Base-by-base conservation (phyloP, 2,888 invertebrate species). In the Drosophila quinaria region DNA sequence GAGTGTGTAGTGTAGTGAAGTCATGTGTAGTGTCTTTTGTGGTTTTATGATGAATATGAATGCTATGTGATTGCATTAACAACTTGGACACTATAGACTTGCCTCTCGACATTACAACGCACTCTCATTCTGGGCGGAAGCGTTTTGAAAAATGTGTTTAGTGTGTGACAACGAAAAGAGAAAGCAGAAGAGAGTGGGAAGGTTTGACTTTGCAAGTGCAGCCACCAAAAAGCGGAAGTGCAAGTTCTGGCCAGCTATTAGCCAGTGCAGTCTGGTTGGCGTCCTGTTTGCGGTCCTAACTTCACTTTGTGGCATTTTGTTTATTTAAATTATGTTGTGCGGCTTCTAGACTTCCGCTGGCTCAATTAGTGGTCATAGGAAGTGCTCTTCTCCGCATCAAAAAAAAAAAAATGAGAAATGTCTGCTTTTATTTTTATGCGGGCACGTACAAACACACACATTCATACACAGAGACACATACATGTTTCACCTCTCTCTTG, bases 31-130 rank as follows among this genome's bases (percentile, higher is more conserved):
- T 75, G 87, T 69, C 85, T 78, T 88, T 80, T 87, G 90, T 79
- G 86, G 88, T 75, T 62, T 65, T 74, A 85, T 89, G 86, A 89
- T 89, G 90, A 90, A 90, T 90, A 87, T 81, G 87, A 88, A 88
- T 87, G 81, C 87, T 86, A 81, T 90, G 88, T 88, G 87, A 90
- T 89, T 89, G 86, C 80, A 90, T 86, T 86, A 86, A 89, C 87
- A 83, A 87, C 85, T 84, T 80, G 68, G 71, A 67, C 76, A 77
- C 64, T 59, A 59, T 41, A 31, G 49, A 29, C 37, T 44, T 37
- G 33, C 35, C 39, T 3, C 41, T 41, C 47, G 68, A 78, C 75
- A 81, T 78, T 75, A 75, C 85, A 81, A 82, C 86, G 70, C 68
- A 65, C 58, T 60, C 56, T 22, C 55, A 49, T 70, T 25, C 31